Base-by-base conservation (phyloP, 2,797 vertebrate genomes). In the Sparus aurata region DNA sequence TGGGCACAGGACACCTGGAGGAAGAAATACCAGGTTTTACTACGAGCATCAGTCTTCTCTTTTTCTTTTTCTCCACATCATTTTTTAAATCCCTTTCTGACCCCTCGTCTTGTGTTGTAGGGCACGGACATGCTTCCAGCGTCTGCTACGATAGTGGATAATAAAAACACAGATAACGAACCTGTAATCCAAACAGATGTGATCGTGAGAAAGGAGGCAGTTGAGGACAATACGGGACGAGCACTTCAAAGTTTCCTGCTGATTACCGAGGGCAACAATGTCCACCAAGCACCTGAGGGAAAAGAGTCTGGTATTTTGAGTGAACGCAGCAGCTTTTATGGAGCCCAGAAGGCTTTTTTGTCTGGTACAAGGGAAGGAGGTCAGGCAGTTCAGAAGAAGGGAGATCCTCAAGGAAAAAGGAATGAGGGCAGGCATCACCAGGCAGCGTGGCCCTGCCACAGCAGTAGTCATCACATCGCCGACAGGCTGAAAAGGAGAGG, bases 21-120 rank as follows among this genome's bases (percentile, higher is more conserved):
- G 64, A 92, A 85, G 49, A 92, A 88, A 61, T 59, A 63, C 70
- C 82, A 95, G 94, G 96, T 96, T 22, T 74, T 45, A 67, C 30
- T 20, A 74, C 3, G 0, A 50, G 7, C n/a, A 62, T n/a, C 12
- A 15, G 12, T 16, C 12, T 23, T 22, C n/a, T 45, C 30, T 49
- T 6, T 58, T 34, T 30, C 13, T 7, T 34, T 27, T 2, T 25
- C 9, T 45, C 6, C 18, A 55, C 18, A 49, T 8, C 15, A 43
- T 63, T 57, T 30, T n/a, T 17, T n/a, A 13, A 45, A 60, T 58
- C 15, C 10, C 41, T 3, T 6, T 38, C 52, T 69, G n/a, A 72
- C 22, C 5, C 11, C 63, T 66, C 13, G 47, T 60, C 63, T 47
- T 82, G 1, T 62, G 5, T 38, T 73, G 8, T 4, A 94, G 93